Percentiles rank a stretch among this genome's conserved stretches.
These are phyloP conservation scores for Aramus guarauna DNA, from an alignment of 2,113 vertebrate genomes.

Conservation along the genomic window DNA sequence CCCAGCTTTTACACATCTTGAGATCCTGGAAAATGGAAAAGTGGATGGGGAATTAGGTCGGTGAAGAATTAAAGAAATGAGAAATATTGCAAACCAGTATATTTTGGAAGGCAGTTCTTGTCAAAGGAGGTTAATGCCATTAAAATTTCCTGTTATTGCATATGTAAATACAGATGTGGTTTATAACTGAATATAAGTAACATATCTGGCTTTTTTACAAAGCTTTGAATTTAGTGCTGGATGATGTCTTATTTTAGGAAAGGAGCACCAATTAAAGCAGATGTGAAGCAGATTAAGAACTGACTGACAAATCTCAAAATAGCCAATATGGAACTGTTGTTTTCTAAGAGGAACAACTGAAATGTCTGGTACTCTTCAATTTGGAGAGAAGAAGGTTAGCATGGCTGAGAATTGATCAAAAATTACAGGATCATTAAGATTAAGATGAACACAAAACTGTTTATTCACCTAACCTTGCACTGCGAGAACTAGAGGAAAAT, in stretches of 20 bases:
- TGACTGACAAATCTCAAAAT: background rate
- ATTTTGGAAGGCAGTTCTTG: background rate
- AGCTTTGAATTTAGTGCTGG: background rate
- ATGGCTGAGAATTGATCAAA: background rate
- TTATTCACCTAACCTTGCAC: background rate
- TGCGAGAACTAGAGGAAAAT: background rate
- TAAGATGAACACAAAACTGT: background rate
- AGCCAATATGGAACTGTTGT: fast-evolving
- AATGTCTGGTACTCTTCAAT: background rate
- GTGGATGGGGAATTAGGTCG: background rate
- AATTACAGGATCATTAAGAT: background rate
- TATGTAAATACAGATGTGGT: background rate
- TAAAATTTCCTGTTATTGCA: background rate
- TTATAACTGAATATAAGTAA: background rate
- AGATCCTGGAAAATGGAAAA: background rate
- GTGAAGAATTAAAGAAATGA: background rate
- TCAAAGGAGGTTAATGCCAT: background rate
- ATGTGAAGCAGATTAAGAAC: background rate
- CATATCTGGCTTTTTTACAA: background rate
- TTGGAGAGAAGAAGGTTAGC: background rate
- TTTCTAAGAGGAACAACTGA: background rate
- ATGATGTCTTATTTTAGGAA: background rate
- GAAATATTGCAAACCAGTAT: background rate
- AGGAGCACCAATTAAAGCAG: background rate
- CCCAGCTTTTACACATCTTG: background rate